Percentiles rank a stretch among this genome's conserved stretches.
Conservation (phyloP, 2,888 invertebrate species). For the Philopedon plagiatum region DNA sequence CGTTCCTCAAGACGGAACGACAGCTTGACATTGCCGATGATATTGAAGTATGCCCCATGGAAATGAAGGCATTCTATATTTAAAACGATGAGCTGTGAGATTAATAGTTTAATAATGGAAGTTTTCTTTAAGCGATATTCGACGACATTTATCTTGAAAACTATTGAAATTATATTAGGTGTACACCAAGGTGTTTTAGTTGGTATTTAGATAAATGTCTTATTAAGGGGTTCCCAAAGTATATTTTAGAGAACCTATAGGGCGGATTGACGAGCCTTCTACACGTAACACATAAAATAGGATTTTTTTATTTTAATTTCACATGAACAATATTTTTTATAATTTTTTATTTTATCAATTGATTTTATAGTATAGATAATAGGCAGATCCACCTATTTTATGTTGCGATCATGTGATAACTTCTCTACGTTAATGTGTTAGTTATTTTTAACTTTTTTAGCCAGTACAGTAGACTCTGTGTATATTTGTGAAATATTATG, state of each 20-base stretch:
- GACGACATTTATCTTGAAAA: too few species aligned
- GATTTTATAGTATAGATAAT: not conserved
- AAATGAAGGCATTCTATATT: conserved; percentile 69
- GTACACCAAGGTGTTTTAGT: too few species aligned
- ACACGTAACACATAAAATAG: too few species aligned
- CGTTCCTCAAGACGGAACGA: conserved; percentile 69
- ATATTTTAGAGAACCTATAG: too few species aligned
- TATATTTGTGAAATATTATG: not conserved
- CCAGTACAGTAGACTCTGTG: not conserved
- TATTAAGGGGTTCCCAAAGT: too few species aligned
- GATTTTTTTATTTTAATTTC: too few species aligned
- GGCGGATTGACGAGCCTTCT: too few species aligned
- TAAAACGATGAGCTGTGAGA: conserved; percentile 59
- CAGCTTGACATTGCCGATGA: conserved; percentile 63
- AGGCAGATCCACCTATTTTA: not conserved
- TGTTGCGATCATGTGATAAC: conserved; percentile 19
- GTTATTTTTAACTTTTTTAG: not conserved
- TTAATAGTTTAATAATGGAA: not conserved
- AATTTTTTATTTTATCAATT: too few species aligned
- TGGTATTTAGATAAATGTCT: too few species aligned
- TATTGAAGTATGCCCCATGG: conserved; percentile 73
- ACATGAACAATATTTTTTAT: too few species aligned
- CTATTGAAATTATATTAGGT: too few species aligned
- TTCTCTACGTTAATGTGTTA: not conserved
- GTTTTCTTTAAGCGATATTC: not conserved